Evolutionary conservation across 2,888 invertebrate species (phyloP), one percentile per base, ranked within the genome.

Genomic region (Drosophila tanythrix): DNA sequence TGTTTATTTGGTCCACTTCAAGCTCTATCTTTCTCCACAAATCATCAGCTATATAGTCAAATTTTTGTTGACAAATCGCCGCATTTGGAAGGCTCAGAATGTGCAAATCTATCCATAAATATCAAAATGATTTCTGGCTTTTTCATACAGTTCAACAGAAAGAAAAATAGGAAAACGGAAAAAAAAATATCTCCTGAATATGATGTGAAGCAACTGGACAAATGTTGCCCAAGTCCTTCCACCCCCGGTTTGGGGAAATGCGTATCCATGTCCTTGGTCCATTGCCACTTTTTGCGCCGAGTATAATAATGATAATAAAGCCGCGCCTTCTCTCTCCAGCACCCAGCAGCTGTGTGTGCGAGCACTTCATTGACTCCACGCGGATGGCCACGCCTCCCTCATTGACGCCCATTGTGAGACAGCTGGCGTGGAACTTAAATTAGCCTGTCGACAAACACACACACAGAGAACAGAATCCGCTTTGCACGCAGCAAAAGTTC

Each of bases 151-250:
- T 58, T 65, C 48, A 66, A 64, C 72, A 68, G 77, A 63, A 84
- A 59, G 77, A 69, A 82, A 81, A 81, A 76, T 75, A 79, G 70
- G 68, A 70, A 38, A 11, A n/a, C 15, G 29, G 27, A 29, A 80
- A 83, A 80, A 80, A 21, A 73, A 79, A 78, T 73, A 81, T 76
- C 83, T 82, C 60, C 73, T 90, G 89, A 89, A 89, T 89, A 89
- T 89, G 77, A 89, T 89, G 90, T 90, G 89, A 89, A 79, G 84
- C 89, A 90, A 88, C 89, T 90, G 89, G 79, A 83, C 88, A 84
- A 89, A 89, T 84, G 78, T 74, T 53, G 62, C 48, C 59, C 64
- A 8, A 25, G 46, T 53, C 40, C 52, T 25, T 31, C 33, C 21
- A 10, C 56, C 48, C 27, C 1, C 15, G 8, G 8, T 51, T 25